Percentiles rank a stretch among this genome's conserved stretches.
These are phyloP conservation scores for Nothoprocta perdicaria DNA, from an alignment of 2,113 vertebrate genomes.

Conservation along the genomic window DNA sequence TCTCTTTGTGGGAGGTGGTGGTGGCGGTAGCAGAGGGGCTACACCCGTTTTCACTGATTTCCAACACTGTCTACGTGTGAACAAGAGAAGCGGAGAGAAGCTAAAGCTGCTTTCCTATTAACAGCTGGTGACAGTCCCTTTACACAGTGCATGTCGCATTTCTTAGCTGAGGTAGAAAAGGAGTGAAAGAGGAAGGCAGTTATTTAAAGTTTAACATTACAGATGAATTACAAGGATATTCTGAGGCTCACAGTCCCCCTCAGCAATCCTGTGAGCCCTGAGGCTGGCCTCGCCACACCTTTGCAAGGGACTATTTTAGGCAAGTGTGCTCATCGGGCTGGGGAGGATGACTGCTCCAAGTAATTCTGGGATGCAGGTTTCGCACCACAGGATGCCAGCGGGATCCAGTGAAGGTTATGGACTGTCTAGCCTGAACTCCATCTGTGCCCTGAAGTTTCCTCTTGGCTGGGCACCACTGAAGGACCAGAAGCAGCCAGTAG, in stretches of 20 bases:
- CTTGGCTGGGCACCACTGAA: constrained; percentile 72
- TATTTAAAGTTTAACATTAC: constrained; percentile 71
- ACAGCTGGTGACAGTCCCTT: constrained; percentile 75
- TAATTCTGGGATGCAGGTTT: constrained; percentile 74
- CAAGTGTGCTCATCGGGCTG: constrained; percentile 56
- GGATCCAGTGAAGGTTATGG: constrained; percentile 72
- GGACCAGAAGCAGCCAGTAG: constrained; percentile 75
- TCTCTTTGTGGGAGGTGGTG: constrained; percentile 72
- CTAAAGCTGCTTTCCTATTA: constrained; percentile 75
- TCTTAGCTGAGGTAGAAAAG: constrained; percentile 60
- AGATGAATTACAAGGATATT: constrained; percentile 68
- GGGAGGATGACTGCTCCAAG: constrained; percentile 64
- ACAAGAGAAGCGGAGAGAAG: constrained; percentile 69
- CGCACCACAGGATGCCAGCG: constrained; percentile 65
- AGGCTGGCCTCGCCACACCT: constrained; percentile 66
- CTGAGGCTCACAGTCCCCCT: constrained; percentile 59
- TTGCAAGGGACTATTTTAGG: constrained; percentile 63
- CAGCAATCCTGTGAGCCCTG: constrained; percentile 22
- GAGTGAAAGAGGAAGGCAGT: constrained; percentile 66
- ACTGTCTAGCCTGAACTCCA: constrained; percentile 75
- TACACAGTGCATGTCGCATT: constrained; percentile 65
- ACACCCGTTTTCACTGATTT: constrained; percentile 74
- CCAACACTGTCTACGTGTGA: constrained; percentile 72
- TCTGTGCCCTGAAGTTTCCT: constrained; percentile 75
- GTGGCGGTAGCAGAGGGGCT: constrained; percentile 69